phyloP scores from a whole-genome alignment of 2,888 invertebrate species.

The Apamea sordens region DNA sequence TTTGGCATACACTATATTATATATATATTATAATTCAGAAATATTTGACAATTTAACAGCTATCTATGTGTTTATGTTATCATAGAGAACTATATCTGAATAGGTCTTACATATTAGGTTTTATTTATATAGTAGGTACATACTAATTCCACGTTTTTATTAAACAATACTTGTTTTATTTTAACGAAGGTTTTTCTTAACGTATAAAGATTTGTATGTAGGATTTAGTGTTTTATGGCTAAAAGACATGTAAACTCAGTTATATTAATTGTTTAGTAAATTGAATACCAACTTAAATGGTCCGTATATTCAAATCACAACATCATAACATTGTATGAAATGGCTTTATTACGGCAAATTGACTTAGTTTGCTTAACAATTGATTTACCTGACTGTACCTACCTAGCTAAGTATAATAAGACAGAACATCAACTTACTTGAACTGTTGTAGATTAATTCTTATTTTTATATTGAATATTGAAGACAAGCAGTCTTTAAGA shows the following conservation, averaged over 20 bases:
- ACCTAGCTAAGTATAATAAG: background rate
- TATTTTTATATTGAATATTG: too few species aligned
- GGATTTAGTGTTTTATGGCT: background rate
- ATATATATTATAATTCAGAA: constrained; percentile 2
- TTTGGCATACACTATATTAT: background rate
- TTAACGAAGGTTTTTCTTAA: background rate
- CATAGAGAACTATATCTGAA: constrained; percentile 11
- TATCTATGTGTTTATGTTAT: background rate
- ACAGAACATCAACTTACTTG: background rate
- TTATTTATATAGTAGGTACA: background rate
- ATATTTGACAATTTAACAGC: constrained; percentile 33
- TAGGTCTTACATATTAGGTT: background rate
- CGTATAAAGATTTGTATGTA: background rate
- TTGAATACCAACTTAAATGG: background rate
- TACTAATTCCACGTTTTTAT: background rate
- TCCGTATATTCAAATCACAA: background rate
- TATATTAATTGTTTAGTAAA: background rate
- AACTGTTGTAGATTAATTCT: constrained; percentile 17
- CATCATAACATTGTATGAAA: background rate
- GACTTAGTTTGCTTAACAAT: background rate
- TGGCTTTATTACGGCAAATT: background rate
- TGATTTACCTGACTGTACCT: background rate
- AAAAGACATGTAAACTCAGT: background rate
- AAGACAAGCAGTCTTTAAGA: constrained; percentile 25
- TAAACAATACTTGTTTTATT: background rate